Evolutionary conservation across 2,113 vertebrate species (phyloP).

Genomic region (Rhinolophus sinicus): DNA sequence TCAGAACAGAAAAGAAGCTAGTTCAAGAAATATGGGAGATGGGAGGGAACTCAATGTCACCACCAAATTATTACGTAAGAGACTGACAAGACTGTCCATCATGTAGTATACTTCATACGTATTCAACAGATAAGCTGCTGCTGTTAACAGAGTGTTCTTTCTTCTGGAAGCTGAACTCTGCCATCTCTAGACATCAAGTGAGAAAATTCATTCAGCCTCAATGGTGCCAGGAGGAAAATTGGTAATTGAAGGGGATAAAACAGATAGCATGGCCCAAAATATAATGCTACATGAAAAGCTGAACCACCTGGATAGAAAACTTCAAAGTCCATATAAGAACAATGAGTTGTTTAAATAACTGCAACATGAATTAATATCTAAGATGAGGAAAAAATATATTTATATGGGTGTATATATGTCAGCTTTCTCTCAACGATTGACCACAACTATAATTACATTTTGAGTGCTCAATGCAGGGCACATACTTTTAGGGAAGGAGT

Average conservation of each 20-base stretch:
- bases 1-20: neutral
- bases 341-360: neutral
- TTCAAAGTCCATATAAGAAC: neutral
- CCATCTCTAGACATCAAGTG: neutral
- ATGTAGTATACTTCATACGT: conserved; percentile 51
- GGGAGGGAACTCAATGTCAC: neutral
- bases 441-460: neutral
- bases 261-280: neutral
- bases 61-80: conserved; percentile 30
- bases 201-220: conserved; percentile 24
- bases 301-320: neutral
- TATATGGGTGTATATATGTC: too few species aligned
- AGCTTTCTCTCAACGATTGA: neutral
- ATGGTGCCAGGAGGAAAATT: neutral
- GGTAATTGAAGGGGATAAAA: neutral
- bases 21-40: neutral
- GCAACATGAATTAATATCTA: neutral
- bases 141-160: conserved; percentile 41
- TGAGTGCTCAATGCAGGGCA: neutral
- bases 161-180: conserved; percentile 42
- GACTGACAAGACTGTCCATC: conserved; percentile 41
- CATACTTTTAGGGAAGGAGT: neutral
- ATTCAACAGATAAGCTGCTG: conserved; percentile 50
- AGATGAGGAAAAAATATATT: neutral
- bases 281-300: neutral